These are phyloP conservation scores for Crotophaga sulcirostris DNA, from an alignment of 2,113 vertebrate genomes.

Conservation along the genomic window DNA sequence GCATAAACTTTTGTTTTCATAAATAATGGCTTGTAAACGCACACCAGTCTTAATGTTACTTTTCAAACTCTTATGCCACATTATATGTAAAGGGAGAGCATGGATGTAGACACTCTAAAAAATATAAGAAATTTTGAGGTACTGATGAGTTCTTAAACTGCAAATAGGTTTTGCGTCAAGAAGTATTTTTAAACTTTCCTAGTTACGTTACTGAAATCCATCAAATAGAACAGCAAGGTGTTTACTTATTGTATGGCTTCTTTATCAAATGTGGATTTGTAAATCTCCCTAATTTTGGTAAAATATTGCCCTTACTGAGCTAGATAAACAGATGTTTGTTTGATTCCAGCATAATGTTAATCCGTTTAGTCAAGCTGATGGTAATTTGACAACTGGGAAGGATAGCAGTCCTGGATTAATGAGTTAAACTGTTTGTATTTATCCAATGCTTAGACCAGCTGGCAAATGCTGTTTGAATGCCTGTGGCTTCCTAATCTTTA, in stretches of 20 bases:
- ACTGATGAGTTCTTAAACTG: neutral
- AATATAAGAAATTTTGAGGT: neutral
- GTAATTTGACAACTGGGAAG: neutral
- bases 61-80: neutral
- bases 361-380: neutral
- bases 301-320: neutral
- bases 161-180: neutral
- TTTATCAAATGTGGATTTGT: neutral
- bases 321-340: neutral
- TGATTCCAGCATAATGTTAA: neutral
- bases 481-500: neutral
- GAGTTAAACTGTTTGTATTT: neutral
- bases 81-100: neutral
- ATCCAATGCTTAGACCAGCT: neutral
- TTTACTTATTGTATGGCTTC: neutral
- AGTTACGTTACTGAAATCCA: neutral
- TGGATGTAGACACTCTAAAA: neutral
- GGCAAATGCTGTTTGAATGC: neutral
- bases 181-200: neutral
- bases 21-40: neutral
- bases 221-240: neutral
- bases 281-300: neutral
- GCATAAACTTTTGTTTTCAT: neutral
- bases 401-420: neutral
- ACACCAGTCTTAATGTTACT: neutral